These are phyloP conservation scores for Aphaenogaster floridana DNA, from an alignment of 1,140 invertebrate genomes.

Conservation along the genomic window DNA sequence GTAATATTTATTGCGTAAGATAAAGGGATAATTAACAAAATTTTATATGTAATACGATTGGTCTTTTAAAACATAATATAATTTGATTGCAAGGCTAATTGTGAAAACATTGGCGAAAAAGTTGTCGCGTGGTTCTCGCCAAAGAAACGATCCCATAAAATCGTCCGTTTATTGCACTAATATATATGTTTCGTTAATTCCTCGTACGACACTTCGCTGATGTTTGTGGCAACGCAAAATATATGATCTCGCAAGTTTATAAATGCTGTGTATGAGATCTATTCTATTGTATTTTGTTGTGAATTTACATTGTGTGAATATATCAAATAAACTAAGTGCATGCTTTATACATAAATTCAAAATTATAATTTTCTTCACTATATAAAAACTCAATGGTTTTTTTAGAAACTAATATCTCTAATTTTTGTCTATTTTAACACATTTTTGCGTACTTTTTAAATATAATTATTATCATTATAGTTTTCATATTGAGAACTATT, in stretches of 20 bases:
- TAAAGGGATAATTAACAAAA: background rate
- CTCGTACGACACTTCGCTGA: background rate
- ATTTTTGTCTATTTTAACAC: background rate
- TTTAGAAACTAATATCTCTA: background rate
- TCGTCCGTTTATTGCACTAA: background rate
- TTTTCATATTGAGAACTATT: background rate
- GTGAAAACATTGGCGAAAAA: background rate
- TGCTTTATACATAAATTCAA: background rate
- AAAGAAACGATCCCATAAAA: background rate
- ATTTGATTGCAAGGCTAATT: constrained; percentile 7
- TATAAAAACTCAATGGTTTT: background rate
- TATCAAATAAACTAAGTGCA: background rate
- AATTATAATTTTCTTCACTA: constrained; percentile 14
- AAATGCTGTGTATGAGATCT: background rate
- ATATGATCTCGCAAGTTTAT: background rate
- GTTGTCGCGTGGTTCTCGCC: background rate
- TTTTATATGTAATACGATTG: background rate
- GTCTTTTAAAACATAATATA: background rate
- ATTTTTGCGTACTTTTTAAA: background rate
- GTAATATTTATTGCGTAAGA: background rate
- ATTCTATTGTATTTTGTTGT: background rate
- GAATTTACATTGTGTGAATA: background rate
- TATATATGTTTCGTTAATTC: constrained; percentile 13
- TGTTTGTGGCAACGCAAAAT: background rate
- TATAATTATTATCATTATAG: background rate